Evolutionary conservation across 2,888 invertebrate genomes (phyloP), one percentile per base, ranked within the genome.

Genomic region (Anoncus sp.): DNA sequence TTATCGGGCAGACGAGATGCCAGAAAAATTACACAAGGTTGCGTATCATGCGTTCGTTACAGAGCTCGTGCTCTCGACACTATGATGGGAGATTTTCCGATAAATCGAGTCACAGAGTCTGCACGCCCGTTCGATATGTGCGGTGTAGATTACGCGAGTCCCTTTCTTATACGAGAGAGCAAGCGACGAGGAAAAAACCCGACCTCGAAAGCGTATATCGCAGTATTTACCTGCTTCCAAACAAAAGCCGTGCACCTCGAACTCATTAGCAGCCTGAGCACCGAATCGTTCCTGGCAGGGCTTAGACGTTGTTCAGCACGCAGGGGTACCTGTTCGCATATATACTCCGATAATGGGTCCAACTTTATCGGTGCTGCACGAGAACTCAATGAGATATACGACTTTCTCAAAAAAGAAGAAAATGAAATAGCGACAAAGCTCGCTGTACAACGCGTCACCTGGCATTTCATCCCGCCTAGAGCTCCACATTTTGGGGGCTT

Each of bases 51-150:
- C 72, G 71, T 79, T 12, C 80, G 81, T 18, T 63, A 78, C 9
- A 79, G 83, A 9, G 84, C 84, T 5, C 53, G 51, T 16, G 18
- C 78, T 0, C 76, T 75, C 24, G 60, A 77, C 7, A 84, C 86
- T 40, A 83, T 88, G n/a, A 90, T 89, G 88, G 85, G 87, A 1
- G 81, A 86, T 24, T 79, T 90, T 9, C 90, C 91, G 1, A 14
- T 27, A 3, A 82, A 85, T 4, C 72, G 91, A 67, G 81, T 89
- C 2, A 77, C 72, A 2, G 75, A 80, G 5, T 71, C 77, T 1
- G 10, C 35, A 1, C 27, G 62, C 14, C 78, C 77, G 10, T 82
- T 82, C 20, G 49, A 63, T 6, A 65, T 9, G 2, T 59, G 65
- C 0, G 81, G 82, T 16, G 66, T 77, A 7, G 83, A 83, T 49